phyloP scores from a whole-genome alignment of 2,113 vertebrate genomes.

The Romanogobio albipinnatus region DNA sequence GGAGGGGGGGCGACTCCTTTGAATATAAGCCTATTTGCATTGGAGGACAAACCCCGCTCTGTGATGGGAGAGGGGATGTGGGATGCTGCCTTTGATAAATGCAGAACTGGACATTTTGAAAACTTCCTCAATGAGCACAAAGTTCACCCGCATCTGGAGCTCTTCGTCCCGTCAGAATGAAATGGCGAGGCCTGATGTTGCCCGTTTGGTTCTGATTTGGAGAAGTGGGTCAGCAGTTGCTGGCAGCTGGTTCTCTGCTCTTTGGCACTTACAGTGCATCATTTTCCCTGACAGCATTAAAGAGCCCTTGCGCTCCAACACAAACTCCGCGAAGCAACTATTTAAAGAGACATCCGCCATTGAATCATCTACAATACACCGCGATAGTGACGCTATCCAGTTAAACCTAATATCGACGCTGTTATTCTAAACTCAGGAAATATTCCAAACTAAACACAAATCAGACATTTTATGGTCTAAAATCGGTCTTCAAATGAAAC shows the following conservation, averaged over 20 bases:
- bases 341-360: background rate
- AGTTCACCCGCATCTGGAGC: slow-evolving; percentile 55
- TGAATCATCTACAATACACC: background rate
- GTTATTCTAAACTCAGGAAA: background rate
- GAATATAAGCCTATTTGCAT: slow-evolving; percentile 71
- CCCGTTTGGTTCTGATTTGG: slow-evolving; percentile 17
- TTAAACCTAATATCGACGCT: background rate
- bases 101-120: slow-evolving; percentile 60
- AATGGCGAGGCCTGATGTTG: background rate
- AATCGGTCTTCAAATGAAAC: background rate
- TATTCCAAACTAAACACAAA: background rate
- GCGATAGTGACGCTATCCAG: background rate
- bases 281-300: slow-evolving; percentile 9
- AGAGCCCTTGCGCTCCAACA: background rate
- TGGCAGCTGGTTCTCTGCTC: slow-evolving; percentile 37
- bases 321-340: background rate
- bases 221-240: slow-evolving; percentile 55
- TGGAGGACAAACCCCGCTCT: slow-evolving; percentile 69
- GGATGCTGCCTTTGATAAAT: slow-evolving; percentile 63
- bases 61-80: slow-evolving; percentile 57
- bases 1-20: slow-evolving; percentile 54
- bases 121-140: slow-evolving; percentile 65
- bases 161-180: background rate
- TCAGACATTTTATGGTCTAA: background rate
- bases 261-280: slow-evolving; percentile 40